A percentile compares a stretch with the other conserved stretches of the same genome.
Evolutionary conservation across 1,140 invertebrate species (phyloP).

Genomic region (Drosophila pachea): DNA sequence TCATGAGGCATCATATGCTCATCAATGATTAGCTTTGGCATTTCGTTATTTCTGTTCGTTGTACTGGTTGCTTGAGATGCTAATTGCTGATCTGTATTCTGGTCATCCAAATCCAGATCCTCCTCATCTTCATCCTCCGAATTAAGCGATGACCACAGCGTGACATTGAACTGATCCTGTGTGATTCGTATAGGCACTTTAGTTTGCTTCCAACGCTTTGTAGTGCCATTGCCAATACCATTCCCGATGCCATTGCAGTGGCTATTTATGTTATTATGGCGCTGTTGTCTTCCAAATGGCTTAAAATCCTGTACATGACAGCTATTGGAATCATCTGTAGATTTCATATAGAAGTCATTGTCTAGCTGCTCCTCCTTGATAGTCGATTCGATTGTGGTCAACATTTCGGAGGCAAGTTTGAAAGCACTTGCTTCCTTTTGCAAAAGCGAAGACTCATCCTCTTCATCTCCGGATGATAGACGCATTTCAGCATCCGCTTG

Average conservation of each 20-base stretch:
- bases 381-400: slow-evolving; percentile 61
- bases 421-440: slow-evolving; percentile 51
- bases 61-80: neutral
- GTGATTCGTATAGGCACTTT: slow-evolving; percentile 71
- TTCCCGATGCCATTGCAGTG: slow-evolving; percentile 8
- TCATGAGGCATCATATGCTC: slow-evolving; percentile 65
- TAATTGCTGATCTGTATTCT: slow-evolving; percentile 5
- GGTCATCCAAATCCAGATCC: slow-evolving; percentile 50
- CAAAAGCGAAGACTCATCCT: slow-evolving; percentile 30
- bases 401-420: slow-evolving; percentile 63
- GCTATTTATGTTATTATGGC: slow-evolving; percentile 12
- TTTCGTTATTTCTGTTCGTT: slow-evolving; percentile 24
- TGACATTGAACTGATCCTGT: slow-evolving; percentile 69
- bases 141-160: slow-evolving; percentile 65
- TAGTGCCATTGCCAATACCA: slow-evolving; percentile 4
- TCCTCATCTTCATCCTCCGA: slow-evolving; percentile 68
- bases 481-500: slow-evolving; percentile 35
- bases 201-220: slow-evolving; percentile 70
- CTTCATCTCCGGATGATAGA: slow-evolving; percentile 48
- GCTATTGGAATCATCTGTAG: slow-evolving; percentile 62
- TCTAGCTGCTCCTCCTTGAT: slow-evolving; percentile 69
- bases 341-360: slow-evolving; percentile 67
- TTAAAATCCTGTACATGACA: slow-evolving; percentile 65
- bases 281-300: slow-evolving; percentile 48
- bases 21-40: slow-evolving; percentile 64